Conservation (phyloP, 2,888 invertebrate genomes). For the Nipponacmea schrenckii region DNA sequence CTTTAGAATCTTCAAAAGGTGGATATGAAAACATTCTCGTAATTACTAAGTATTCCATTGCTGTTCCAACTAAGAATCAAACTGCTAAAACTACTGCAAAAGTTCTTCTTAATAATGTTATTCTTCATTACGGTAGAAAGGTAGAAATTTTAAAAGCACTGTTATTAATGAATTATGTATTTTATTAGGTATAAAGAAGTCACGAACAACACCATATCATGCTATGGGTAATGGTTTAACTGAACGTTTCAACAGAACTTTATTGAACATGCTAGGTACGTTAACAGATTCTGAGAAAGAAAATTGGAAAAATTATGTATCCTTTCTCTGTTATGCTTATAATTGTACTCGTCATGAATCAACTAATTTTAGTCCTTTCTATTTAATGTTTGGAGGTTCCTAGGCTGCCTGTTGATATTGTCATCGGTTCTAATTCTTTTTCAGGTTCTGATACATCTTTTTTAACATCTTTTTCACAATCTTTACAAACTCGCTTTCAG, state of each 20-base stretch:
- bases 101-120: slow-evolving; percentile 16
- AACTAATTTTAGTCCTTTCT: slow-evolving; percentile 10
- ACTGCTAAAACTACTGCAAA: slow-evolving; percentile 26
- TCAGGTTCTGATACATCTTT: neutral
- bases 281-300: too few species aligned
- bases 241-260: neutral
- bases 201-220: neutral
- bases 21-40: slow-evolving; percentile 18
- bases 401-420: slow-evolving; percentile 27
- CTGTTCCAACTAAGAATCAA: slow-evolving; percentile 22
- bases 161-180: neutral
- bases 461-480: neutral
- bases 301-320: neutral
- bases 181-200: neutral
- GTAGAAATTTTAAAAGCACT: neutral
- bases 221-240: neutral
- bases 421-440: slow-evolving; percentile 13
- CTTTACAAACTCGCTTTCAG: neutral
- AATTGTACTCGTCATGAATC: neutral
- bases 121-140: slow-evolving; percentile 26
- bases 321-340: neutral
- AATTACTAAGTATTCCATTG: slow-evolving; percentile 20
- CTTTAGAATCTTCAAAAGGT: slow-evolving; percentile 21
- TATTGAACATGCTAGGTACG: neutral
- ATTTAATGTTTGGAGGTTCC: slow-evolving; percentile 30